Evolutionary conservation across 2,888 invertebrate genomes (phyloP).

Genomic region (Cacoxenus indagator): DNA sequence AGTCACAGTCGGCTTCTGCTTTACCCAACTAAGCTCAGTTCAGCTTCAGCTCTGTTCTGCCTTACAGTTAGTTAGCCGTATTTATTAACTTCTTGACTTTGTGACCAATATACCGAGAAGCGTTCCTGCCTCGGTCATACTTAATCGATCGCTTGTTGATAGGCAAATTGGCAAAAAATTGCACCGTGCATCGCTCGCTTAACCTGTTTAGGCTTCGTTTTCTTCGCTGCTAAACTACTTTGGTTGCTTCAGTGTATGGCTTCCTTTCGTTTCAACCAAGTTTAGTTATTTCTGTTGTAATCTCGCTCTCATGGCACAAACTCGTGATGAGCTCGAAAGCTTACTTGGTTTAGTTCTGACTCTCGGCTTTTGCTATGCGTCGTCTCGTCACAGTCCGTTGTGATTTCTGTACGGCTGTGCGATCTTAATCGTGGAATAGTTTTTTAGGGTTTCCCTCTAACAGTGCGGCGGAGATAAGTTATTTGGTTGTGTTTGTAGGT

Average conservation of each 20-base stretch:
- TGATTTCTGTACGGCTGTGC: slow-evolving; percentile 37
- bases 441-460: slow-evolving; percentile 48
- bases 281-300: slow-evolving; percentile 36
- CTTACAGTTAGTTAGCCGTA: slow-evolving; percentile 45
- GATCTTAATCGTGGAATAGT: slow-evolving; percentile 55
- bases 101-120: slow-evolving; percentile 51
- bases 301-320: slow-evolving; percentile 42
- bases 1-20: slow-evolving; percentile 31
- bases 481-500: slow-evolving; percentile 38
- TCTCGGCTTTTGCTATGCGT: neutral
- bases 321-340: slow-evolving; percentile 58
- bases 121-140: slow-evolving; percentile 37
- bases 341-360: slow-evolving; percentile 35
- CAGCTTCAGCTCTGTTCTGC: slow-evolving; percentile 23
- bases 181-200: slow-evolving; percentile 23
- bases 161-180: slow-evolving; percentile 63
- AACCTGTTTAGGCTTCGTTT: slow-evolving; percentile 56
- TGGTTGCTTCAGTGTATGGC: slow-evolving; percentile 12
- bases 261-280: slow-evolving; percentile 2
- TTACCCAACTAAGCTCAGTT: too few species aligned
- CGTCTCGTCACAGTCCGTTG: too few species aligned
- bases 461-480: slow-evolving; percentile 41
- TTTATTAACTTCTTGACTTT: slow-evolving; percentile 66
- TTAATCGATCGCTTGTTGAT: slow-evolving; percentile 66
- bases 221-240: too few species aligned